Base-by-base conservation (phyloP, 92 coral and sea anemone species). In the Galaxea fascicularis region DNA sequence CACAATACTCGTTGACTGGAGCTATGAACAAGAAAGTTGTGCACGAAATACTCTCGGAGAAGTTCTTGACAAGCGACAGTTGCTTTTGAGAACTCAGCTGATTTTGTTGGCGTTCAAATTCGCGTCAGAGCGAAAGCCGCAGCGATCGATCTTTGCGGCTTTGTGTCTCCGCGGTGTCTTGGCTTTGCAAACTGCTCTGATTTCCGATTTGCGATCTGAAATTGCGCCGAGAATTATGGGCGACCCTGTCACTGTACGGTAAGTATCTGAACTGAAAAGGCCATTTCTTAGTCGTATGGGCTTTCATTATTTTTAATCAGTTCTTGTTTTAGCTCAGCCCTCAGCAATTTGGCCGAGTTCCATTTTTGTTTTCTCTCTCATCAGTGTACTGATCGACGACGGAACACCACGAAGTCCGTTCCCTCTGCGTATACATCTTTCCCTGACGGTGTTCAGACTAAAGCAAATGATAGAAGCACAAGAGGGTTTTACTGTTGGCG, bases 401-500 rank as follows among this genome's bases (percentile, higher is more conserved):
- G 99, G 99, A 86, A 96, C 99, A 87, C 99, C 99, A 39, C 90
- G 99, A 25, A 88, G 90, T 18, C 98, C 99, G 39, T 73, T 96
- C 49, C 92, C 98, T 81, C 91, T 96, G 90, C 98, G 99, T 64
- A 94, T 96, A 57, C 98, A 93, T 66, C 92, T 95, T 14, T 94
- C 95, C 24, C 80, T 91, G 60, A 96, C 92, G 25, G 99, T 91
- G 39, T 75, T 92, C 49, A 87, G 99, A 18, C 91, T 96, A 60
- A 96, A 96, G 86, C 98, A 96, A 79, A 94, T 96, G 93, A 92
- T 96, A 44, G 99, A 96, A 65, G 95, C 95, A 63, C 99, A 96
- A 77, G 99, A 96, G 87, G 99, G 99, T 78, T 91, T 96, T 89
- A 95, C 97, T 65, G 90, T 96, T 14, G 85, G 94, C 75, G 99